Conservation (phyloP, 1,140 invertebrate species). For the Acyrthosiphon pisum region DNA sequence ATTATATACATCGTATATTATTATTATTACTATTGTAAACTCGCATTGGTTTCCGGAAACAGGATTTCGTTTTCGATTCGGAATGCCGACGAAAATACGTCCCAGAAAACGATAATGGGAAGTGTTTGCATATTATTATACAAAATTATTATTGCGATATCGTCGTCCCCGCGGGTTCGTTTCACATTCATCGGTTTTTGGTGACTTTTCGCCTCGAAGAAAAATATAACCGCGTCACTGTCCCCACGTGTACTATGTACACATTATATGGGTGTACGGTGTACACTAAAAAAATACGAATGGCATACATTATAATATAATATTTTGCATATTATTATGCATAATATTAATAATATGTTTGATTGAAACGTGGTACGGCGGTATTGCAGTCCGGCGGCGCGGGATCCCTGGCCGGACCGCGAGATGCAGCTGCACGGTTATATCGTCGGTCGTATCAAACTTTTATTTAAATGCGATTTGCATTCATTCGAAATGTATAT, state of each 20-base stretch:
- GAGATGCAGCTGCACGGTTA: slow-evolving; percentile 35
- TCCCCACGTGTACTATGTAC: too few relatives aligned
- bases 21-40: not conserved
- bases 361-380: not conserved
- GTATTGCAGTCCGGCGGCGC: not conserved
- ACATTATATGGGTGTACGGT: too few relatives aligned
- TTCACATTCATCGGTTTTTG: not conserved
- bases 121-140: not conserved
- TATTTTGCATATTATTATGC: not conserved
- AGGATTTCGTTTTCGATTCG: not conserved
- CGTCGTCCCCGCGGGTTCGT: not conserved
- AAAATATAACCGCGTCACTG: not conserved
- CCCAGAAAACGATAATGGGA: not conserved
- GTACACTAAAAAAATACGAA: too few relatives aligned
- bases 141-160: not conserved
- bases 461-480: slow-evolving; percentile 57
- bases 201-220: not conserved
- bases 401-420: not conserved
- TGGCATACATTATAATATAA: not conserved
- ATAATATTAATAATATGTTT: not conserved
- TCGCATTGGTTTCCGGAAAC: not conserved
- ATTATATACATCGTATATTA: not conserved
- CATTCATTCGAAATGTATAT: slow-evolving; percentile 47
- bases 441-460: slow-evolving; percentile 56
- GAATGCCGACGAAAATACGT: not conserved